A percentile compares a stretch with the other conserved stretches of the same genome.
phyloP scores from a whole-genome alignment of 1,140 invertebrate genomes.

The Drosophila serrata region DNA sequence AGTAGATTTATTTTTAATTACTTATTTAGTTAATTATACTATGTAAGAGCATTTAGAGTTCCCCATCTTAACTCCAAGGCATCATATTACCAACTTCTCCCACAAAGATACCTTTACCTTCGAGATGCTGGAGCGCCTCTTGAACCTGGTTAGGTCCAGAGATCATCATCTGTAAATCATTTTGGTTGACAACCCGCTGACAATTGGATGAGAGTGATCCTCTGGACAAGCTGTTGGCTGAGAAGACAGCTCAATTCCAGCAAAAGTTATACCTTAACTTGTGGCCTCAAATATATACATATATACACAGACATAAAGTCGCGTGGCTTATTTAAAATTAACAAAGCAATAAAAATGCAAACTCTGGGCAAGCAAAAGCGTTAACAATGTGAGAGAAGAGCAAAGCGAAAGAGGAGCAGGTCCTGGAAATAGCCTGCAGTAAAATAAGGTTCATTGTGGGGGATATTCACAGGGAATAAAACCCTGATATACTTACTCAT shows the following conservation, averaged over 20 bases:
- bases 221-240: background rate
- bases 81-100: conserved; percentile 13
- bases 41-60: background rate
- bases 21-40: too few relatives aligned
- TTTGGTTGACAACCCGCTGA: conserved; percentile 81
- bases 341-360: conserved; percentile 80
- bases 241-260: conserved; percentile 69
- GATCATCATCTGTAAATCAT: conserved; percentile 67
- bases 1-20: background rate
- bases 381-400: conserved; percentile 51
- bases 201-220: conserved; percentile 57
- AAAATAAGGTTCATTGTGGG: conserved; percentile 46
- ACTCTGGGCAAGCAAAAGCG: conserved; percentile 43
- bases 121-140: conserved; percentile 56
- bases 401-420: conserved; percentile 5
- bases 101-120: conserved; percentile 3
- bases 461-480: background rate
- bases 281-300: conserved; percentile 24
- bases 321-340: conserved; percentile 81
- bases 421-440: conserved; percentile 36
- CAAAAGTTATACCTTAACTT: conserved; percentile 34
- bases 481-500: conserved; percentile 15
- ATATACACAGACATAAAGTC: conserved; percentile 58
- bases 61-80: background rate
- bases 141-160: conserved; percentile 9